A percentile compares a stretch with the other conserved stretches of the same genome.
Evolutionary conservation across 2,113 vertebrate species (phyloP).

Genomic region (Corythaeola cristata): DNA sequence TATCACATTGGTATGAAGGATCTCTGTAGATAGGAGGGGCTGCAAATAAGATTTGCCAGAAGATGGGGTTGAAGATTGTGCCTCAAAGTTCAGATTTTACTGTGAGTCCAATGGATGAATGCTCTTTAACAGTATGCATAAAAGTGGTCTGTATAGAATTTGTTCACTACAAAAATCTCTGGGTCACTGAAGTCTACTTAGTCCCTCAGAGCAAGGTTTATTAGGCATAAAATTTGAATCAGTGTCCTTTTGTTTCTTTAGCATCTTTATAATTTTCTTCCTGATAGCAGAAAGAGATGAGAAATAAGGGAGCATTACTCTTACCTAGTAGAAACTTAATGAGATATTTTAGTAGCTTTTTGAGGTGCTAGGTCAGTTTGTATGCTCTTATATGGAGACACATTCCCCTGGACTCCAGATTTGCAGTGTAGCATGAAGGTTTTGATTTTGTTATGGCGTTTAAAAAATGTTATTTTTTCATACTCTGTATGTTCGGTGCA

Average conservation of each 20-base stretch:
- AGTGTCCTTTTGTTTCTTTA: neutral
- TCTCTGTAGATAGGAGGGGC: neutral
- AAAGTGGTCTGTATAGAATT: neutral
- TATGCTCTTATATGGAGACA: neutral
- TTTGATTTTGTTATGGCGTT: neutral
- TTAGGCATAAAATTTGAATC: neutral
- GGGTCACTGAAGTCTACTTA: neutral
- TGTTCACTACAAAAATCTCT: neutral
- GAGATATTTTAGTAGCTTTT: neutral
- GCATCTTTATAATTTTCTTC: neutral
- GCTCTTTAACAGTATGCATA: neutral
- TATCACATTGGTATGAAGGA: neutral
- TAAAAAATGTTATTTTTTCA: neutral
- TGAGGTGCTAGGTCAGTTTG: neutral
- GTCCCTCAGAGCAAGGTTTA: neutral
- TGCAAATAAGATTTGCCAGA: neutral
- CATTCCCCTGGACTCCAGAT: neutral
- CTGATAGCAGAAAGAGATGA: neutral
- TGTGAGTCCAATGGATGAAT: neutral
- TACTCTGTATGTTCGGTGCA: neutral
- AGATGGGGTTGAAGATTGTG: neutral
- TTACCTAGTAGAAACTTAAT: neutral
- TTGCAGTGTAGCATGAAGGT: neutral
- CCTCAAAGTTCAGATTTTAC: neutral
- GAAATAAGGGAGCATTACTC: neutral